phyloP scores from a whole-genome alignment of 2,113 vertebrate genomes.

The Heterochromis multidens region DNA sequence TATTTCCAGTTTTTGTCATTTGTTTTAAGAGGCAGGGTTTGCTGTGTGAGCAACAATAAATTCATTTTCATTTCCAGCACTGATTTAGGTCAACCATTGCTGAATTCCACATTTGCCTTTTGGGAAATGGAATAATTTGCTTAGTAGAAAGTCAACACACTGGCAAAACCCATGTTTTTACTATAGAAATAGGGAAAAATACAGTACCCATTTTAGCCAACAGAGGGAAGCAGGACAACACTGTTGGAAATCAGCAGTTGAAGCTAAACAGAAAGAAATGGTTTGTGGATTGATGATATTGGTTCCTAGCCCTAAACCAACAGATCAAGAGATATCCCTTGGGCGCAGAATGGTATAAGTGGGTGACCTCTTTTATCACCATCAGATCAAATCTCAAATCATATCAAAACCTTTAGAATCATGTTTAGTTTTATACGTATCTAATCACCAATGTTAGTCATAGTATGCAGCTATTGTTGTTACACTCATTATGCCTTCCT shows the following conservation, averaged over 20 bases:
- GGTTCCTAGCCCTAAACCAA: neutral
- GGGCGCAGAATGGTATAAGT: neutral
- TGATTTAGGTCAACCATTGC: neutral
- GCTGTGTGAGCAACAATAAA: neutral
- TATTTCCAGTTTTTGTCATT: neutral
- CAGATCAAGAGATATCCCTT: neutral
- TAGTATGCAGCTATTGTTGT: neutral
- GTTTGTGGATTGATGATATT: neutral
- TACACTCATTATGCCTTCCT: neutral
- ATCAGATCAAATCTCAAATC: neutral
- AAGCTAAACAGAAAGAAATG: neutral
- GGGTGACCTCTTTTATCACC: neutral
- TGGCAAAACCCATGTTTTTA: neutral
- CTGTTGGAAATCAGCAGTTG: neutral
- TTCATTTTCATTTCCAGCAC: neutral
- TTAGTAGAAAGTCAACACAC: neutral
- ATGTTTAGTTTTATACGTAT: neutral
- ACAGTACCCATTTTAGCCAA: neutral
- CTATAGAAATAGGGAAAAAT: neutral
- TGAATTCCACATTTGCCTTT: neutral
- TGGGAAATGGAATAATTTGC: neutral
- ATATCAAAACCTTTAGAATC: neutral
- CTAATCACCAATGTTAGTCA: neutral
- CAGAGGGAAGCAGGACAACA: conserved; percentile 47
- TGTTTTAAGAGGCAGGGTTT: neutral